Conservation (phyloP, 2,113 vertebrate species). For the Lepus timidus region DNA sequence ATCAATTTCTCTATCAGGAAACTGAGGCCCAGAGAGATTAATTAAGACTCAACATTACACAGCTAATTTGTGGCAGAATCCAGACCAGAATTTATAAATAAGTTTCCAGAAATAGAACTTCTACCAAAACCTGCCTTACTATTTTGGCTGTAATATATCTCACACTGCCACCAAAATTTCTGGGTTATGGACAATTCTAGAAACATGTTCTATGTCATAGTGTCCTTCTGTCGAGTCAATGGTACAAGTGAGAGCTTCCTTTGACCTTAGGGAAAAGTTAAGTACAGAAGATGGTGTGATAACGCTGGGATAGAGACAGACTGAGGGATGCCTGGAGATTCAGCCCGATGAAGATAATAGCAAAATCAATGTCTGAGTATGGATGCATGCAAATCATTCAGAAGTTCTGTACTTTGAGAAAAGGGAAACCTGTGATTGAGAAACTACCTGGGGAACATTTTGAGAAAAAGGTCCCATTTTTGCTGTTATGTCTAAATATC, state of each 20-base stretch:
- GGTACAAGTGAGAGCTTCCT: not conserved
- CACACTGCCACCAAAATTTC: not conserved
- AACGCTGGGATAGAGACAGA: not conserved
- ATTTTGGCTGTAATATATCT: not conserved
- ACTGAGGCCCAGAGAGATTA: not conserved
- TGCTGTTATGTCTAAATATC: not conserved
- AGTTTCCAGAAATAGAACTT: constrained; percentile 23
- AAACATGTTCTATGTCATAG: not conserved
- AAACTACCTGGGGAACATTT: not conserved
- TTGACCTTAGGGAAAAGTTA: not conserved
- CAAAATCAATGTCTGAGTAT: not conserved
- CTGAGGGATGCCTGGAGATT: not conserved
- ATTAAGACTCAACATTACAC: constrained; percentile 4
- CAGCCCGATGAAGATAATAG: not conserved
- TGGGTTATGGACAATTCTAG: not conserved
- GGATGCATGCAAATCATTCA: not conserved
- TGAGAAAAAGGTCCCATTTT: not conserved
- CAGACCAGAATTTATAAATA: constrained; percentile 3
- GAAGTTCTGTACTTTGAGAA: not conserved
- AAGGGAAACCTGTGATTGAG: not conserved
- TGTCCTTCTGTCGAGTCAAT: not conserved
- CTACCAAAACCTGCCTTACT: constrained; percentile 10
- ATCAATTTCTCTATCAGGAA: constrained; percentile 47
- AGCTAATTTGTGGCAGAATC: constrained; percentile 23
- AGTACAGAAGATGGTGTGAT: not conserved